Base-by-base conservation (phyloP, 2,888 invertebrate genomes). In the Drosophila colorata region DNA sequence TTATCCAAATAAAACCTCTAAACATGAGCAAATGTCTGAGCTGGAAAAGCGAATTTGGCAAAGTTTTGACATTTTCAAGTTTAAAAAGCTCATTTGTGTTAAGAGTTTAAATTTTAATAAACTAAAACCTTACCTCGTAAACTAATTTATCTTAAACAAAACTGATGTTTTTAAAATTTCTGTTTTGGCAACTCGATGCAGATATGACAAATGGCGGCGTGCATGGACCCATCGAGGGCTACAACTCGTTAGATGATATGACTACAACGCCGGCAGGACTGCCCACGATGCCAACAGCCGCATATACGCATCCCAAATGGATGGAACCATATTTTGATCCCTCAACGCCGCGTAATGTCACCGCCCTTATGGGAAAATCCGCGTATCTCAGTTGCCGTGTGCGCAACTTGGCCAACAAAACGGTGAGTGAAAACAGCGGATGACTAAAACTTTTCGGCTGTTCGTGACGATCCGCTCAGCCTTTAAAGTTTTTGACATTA, bases 361-460 rank as follows among this genome's bases (percentile, higher is more conserved):
- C 96, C 38, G 96, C 96, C 28, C 94, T 96, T 40, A 95, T 96
- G 74, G 96, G 96, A 87, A 96, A 96, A 93, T 95, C 92, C 31
- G 92, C 92, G 59, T 92, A 92, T 87, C 87, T 92, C 59, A 92
- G 91, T 77, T 92, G 92, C 85, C 90, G 91, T 69, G 92, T 92
- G 57, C 88, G 90, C 73, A 92, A 92, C 89, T 91, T 92, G 76
- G 91, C 92, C 79, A 92, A 92, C 81, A 92, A 92, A 90, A 92
- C 92, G 70, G 92, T 92, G 82, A 92, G 92, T 90, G 38, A 40
- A 47, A 18, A 53, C 31, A 20, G 38, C 53, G 53, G 59, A 44
- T 74, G 56, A 52, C 59, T 37, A 44, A 53, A 69, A 55, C 55
- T 78, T 74, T 67, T 38, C 16, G 18, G 28, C 43, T 48, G 68